Percentiles rank a stretch among this genome's conserved stretches.
phyloP scores from a whole-genome alignment of 2,797 vertebrate species.

The Salmo trutta region DNA sequence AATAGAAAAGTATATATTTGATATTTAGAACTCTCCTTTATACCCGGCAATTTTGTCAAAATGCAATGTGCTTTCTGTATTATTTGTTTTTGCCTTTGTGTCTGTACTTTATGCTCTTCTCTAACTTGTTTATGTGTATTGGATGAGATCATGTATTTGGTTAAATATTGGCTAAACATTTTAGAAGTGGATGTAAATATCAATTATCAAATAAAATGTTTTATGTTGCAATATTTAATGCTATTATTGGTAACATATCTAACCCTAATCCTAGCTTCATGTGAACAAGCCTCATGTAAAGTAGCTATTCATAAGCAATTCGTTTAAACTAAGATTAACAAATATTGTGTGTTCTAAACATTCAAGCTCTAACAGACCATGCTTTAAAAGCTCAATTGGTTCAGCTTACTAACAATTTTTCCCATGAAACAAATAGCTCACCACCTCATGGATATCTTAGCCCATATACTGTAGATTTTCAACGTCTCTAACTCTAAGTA shows the following conservation, averaged over 20 bases:
- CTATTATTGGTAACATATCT: not conserved
- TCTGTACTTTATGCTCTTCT: not conserved
- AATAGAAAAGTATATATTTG: not conserved
- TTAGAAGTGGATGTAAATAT: not conserved
- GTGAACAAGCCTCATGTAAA: too few relatives aligned
- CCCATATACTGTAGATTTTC: too few relatives aligned
- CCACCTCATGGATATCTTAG: too few relatives aligned
- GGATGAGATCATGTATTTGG: not conserved
- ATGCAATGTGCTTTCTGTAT: constrained; percentile 29
- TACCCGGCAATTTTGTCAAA: constrained; percentile 3
- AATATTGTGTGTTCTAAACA: not conserved
- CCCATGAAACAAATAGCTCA: too few relatives aligned
- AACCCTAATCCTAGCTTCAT: too few relatives aligned
- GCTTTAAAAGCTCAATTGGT: too few relatives aligned
- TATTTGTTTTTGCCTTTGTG: constrained; percentile 7
- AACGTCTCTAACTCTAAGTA: too few relatives aligned
- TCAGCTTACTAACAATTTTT: too few relatives aligned
- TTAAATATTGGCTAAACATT: not conserved
- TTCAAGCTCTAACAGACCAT: too few relatives aligned
- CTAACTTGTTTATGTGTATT: not conserved
- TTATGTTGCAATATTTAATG: not conserved
- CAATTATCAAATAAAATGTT: not conserved
- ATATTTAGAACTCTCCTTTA: not conserved
- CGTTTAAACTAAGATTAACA: too few relatives aligned
- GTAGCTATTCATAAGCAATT: too few relatives aligned